Base-by-base conservation (phyloP, 2,113 vertebrate species). In the Clarias macrocephalus region DNA sequence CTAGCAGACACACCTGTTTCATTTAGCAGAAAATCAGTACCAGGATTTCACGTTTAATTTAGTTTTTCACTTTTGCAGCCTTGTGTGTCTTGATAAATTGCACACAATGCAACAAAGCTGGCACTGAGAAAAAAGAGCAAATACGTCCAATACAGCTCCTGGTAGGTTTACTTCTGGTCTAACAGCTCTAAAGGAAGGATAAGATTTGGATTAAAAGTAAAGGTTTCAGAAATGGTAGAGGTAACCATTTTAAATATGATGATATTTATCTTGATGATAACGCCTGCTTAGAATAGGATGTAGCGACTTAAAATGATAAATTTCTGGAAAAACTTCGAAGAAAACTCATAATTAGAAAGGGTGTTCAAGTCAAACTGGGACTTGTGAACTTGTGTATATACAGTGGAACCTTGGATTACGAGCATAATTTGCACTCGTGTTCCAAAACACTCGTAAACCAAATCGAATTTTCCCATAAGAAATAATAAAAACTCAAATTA, bases 71-170 rank as follows among this genome's bases (percentile, higher is more conserved):
- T 25, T 63, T 63, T 33, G 59, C 80, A 82, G 13, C 16, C 80
- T 82, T 65, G 28, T 1, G 21, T 82, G 80, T n/a, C 59, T n/a
- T 37, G 60, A 65, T 82, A n/a, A 25, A 82, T 82, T 62, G 33
- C 59, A 21, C 37, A 42, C 59, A 30, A 4, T 42, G 70, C 70
- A 73, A 81, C 79, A 81, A 16, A 81, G 42, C 52, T 80, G 80
- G 80, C 59, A 48, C 80, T 8, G 57, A 42, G 30, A 42, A 3
- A 82, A 10, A 37, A n/a, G n/a, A n/a, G 9, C 76, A 63, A 33
- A 12, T 19, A 37, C 33, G 2, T 59, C 54, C 52, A 16, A 28
- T 18, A n/a, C 12, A 28, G 12, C 76, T 19, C 25, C 52, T 56
- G n/a, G 13, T 18, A 18, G 7, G 48, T 19, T 79, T 19, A 79